Conservation (phyloP, 2,888 invertebrate genomes). For the Eilema depressum region DNA sequence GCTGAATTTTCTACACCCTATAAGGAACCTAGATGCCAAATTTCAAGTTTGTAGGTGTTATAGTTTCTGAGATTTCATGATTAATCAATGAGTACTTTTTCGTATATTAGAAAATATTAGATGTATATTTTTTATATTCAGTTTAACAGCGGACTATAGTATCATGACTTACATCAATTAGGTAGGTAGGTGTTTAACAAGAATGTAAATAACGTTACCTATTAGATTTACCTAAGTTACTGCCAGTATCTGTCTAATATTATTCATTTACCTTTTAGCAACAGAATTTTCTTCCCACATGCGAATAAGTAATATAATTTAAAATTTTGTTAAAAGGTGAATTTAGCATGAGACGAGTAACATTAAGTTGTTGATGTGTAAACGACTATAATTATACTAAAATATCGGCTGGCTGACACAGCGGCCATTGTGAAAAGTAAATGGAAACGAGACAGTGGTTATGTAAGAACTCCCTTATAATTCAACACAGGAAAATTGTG, state of each 20-base stretch:
- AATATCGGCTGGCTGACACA: slow-evolving; percentile 34
- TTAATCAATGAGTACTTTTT: too few species aligned
- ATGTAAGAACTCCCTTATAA: background rate
- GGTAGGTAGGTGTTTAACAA: background rate
- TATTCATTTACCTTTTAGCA: background rate
- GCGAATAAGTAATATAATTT: slow-evolving; percentile 25
- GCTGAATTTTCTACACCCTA: too few species aligned
- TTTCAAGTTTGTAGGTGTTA: too few species aligned
- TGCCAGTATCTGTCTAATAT: background rate
- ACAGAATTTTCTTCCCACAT: background rate
- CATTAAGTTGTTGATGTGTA: slow-evolving; percentile 49
- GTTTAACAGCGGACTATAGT: too few species aligned
- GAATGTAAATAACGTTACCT: background rate
- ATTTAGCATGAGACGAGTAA: slow-evolving; percentile 48
- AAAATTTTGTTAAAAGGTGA: slow-evolving; percentile 45
- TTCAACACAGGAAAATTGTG: background rate
- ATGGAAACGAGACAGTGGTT: background rate
- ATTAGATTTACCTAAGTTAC: background rate
- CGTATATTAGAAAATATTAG: too few species aligned
- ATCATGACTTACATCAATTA: too few species aligned
- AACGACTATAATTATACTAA: slow-evolving; percentile 40
- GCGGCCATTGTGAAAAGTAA: slow-evolving; percentile 21
- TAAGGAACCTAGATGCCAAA: too few species aligned
- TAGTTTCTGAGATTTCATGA: too few species aligned
- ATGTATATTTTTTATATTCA: too few species aligned